These are phyloP conservation scores for Campylorhamphus procurvoides DNA, from an alignment of 2,113 vertebrate genomes.

Conservation along the genomic window DNA sequence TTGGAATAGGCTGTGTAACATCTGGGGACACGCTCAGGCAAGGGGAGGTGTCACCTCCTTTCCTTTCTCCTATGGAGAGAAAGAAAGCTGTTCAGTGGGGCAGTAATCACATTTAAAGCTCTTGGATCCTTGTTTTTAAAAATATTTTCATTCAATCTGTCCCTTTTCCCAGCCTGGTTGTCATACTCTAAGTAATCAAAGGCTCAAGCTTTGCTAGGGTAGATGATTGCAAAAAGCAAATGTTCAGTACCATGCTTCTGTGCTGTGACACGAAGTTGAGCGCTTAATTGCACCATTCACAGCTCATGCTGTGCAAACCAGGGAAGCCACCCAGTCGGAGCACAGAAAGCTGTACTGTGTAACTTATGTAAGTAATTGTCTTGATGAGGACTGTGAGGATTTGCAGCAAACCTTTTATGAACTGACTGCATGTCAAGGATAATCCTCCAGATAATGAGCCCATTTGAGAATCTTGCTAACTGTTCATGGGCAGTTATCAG, in stretches of 20 bases:
- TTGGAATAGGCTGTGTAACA: background rate
- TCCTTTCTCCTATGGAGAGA: background rate
- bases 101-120: background rate
- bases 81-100: background rate
- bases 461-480: conserved; percentile 5
- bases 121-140: background rate
- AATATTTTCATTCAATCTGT: background rate
- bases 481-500: background rate
- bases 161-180: background rate
- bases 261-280: background rate
- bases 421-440: background rate
- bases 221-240: background rate
- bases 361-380: conserved; percentile 4
- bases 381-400: background rate
- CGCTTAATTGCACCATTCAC: background rate
- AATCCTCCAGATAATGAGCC: conserved; percentile 12
- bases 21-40: background rate
- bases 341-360: background rate
- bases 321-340: background rate
- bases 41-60: background rate
- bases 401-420: background rate
- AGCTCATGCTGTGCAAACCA: background rate
- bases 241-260: background rate
- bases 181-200: background rate
- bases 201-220: background rate